Percentiles rank a stretch among this genome's conserved stretches.
phyloP scores from a whole-genome alignment of 2,888 invertebrate genomes.

The Sesamia inferens region DNA sequence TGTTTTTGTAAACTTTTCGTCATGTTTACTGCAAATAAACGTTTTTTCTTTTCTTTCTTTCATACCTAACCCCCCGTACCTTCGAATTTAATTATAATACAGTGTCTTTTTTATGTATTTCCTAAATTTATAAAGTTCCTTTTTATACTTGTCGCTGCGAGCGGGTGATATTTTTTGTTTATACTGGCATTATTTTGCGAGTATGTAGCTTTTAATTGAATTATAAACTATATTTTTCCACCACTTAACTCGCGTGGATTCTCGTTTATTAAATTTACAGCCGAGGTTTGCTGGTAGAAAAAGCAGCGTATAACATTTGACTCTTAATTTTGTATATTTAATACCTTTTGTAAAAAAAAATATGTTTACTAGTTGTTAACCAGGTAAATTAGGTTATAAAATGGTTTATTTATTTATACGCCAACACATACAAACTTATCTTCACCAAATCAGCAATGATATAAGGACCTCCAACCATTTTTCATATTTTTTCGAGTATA shows the following conservation, averaged over 20 bases:
- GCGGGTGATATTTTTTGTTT: conserved; percentile 58
- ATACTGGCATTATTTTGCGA: conserved; percentile 50
- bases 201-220: conserved; percentile 51
- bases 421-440: not conserved
- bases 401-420: not conserved
- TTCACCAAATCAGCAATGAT: not conserved
- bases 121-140: conserved; percentile 59
- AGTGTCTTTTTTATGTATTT: conserved; percentile 46
- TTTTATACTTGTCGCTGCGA: conserved; percentile 47
- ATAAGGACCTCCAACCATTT: not conserved
- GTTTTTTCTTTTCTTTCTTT: too few species aligned
- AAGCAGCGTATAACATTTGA: not conserved
- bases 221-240: conserved; percentile 49
- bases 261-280: conserved; percentile 41
- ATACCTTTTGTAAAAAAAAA: not conserved
- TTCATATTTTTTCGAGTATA: conserved; percentile 14
- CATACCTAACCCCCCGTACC: conserved; percentile 40
- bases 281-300: conserved; percentile 6
- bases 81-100: conserved; percentile 55
- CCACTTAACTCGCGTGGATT: conserved; percentile 35
- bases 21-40: too few species aligned
- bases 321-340: not conserved
- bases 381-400: not conserved
- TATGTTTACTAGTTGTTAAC: not conserved
- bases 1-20: too few species aligned